phyloP scores from a whole-genome alignment of 2,113 vertebrate species.

The Dromaius novaehollandiae region DNA sequence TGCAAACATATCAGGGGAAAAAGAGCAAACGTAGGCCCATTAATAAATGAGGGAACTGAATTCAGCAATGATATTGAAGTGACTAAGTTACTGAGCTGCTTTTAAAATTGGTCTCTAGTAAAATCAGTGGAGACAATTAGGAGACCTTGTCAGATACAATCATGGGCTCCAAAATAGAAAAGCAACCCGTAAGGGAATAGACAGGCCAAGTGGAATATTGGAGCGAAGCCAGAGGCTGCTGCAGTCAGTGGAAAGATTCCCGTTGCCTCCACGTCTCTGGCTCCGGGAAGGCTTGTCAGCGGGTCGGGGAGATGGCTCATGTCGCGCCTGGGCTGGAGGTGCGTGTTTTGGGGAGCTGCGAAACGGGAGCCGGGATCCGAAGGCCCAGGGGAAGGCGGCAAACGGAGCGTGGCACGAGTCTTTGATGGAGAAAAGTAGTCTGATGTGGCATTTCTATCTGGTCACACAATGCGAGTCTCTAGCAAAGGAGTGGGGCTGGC shows the following conservation, averaged over 20 bases:
- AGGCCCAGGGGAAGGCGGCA: background rate
- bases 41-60: slow-evolving; percentile 45
- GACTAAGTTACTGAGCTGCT: slow-evolving; percentile 30
- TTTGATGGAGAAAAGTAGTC: background rate
- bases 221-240: background rate
- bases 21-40: slow-evolving; percentile 27
- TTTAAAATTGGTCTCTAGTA: slow-evolving; percentile 51
- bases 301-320: background rate
- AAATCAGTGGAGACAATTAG: slow-evolving; percentile 34
- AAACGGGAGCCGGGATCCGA: background rate
- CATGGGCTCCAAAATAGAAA: slow-evolving; percentile 39
- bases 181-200: slow-evolving; percentile 18
- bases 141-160: slow-evolving; percentile 44
- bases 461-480: fast-evolving
- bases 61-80: background rate
- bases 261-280: background rate
- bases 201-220: background rate
- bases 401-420: background rate
- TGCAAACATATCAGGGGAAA: slow-evolving; percentile 27
- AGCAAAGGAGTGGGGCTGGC: background rate
- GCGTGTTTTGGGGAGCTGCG: background rate
- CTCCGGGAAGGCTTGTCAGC: background rate
- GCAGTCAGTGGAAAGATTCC: background rate
- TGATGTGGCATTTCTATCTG: background rate
- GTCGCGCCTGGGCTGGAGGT: background rate